Conservation (phyloP, 2,797 vertebrate species). For the Capromys pilorides region DNA sequence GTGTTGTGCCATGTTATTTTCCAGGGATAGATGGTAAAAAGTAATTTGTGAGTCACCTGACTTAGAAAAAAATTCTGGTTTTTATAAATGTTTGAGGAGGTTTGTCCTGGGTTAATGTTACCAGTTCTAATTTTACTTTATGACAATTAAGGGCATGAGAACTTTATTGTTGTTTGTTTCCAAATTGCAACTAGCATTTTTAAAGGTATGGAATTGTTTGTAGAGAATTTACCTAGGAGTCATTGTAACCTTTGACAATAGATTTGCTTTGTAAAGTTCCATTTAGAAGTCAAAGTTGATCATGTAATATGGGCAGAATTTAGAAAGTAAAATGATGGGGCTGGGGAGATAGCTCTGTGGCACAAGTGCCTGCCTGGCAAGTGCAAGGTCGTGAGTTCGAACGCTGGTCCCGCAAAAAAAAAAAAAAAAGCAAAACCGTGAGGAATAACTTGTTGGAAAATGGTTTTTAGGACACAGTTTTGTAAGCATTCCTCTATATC, state of each 20-base stretch:
- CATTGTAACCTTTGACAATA: conserved; percentile 22
- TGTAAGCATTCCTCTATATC: conserved; percentile 31
- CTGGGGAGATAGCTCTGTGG: too few relatives aligned
- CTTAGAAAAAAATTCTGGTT: conserved; percentile 29
- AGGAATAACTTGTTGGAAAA: conserved; percentile 35
- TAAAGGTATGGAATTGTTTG: conserved; percentile 4
- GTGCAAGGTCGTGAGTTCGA: too few relatives aligned
- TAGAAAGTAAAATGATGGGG: not conserved
- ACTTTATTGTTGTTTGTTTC: conserved; percentile 20
- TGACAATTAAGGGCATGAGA: conserved; percentile 23
- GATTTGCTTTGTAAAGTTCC: conserved; percentile 60
- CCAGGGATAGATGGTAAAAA: conserved; percentile 49
- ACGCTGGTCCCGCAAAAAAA: too few relatives aligned
- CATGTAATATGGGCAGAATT: conserved; percentile 46
- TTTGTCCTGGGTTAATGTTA: conserved; percentile 51
- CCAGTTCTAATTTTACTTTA: conserved; percentile 51
- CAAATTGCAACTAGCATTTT: conserved; percentile 32
- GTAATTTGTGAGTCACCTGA: conserved; percentile 44
- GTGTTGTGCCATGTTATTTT: conserved; percentile 64
- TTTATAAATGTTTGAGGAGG: not conserved
- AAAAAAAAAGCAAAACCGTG: conserved; percentile 18
- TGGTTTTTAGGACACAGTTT: too few relatives aligned
- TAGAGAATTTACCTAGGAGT: conserved; percentile 42
- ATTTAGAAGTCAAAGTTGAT: conserved; percentile 52
- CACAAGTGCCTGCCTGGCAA: too few relatives aligned